Percentiles rank a stretch among this genome's conserved stretches.
Conservation (phyloP, 2,113 vertebrate genomes). For the Sterrhoptilus dennistouni region DNA sequence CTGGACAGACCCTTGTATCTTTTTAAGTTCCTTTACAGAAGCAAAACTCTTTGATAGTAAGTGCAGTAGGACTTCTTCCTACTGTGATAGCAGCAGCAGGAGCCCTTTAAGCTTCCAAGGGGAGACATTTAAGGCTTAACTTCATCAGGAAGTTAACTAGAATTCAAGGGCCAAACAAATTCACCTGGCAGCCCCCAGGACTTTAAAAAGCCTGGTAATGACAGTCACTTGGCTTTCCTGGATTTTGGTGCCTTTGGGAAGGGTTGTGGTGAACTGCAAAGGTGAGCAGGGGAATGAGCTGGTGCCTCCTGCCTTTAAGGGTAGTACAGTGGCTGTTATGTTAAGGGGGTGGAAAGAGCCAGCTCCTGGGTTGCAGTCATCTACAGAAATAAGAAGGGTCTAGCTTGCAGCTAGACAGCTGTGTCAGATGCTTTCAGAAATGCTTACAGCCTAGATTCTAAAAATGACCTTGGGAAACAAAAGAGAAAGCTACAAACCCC, state of each 20-base stretch:
- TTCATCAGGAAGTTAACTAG: background rate
- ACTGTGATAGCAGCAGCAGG: background rate
- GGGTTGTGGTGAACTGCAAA: background rate
- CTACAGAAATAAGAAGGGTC: background rate
- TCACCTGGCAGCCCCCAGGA: background rate
- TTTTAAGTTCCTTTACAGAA: background rate
- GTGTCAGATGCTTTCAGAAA: background rate
- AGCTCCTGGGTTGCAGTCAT: background rate
- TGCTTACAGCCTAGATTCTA: background rate
- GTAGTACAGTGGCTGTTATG: background rate
- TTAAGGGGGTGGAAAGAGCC: background rate
- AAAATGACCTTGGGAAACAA: background rate
- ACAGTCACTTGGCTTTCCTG: accelerated
- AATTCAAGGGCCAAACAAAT: background rate
- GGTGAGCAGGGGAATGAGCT: too few species aligned
- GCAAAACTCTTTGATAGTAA: background rate
- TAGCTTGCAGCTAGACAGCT: background rate
- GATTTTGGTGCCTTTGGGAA: background rate
- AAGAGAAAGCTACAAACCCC: background rate
- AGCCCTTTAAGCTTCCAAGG: background rate
- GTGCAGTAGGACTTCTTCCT: background rate
- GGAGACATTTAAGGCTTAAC: background rate
- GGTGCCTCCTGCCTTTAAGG: background rate
- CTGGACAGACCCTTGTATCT: background rate
- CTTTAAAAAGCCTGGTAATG: background rate